A percentile compares a stretch with the other conserved stretches of the same genome.
phyloP scores from a whole-genome alignment of 2,113 vertebrate species.

The Hydropotes inermis region DNA sequence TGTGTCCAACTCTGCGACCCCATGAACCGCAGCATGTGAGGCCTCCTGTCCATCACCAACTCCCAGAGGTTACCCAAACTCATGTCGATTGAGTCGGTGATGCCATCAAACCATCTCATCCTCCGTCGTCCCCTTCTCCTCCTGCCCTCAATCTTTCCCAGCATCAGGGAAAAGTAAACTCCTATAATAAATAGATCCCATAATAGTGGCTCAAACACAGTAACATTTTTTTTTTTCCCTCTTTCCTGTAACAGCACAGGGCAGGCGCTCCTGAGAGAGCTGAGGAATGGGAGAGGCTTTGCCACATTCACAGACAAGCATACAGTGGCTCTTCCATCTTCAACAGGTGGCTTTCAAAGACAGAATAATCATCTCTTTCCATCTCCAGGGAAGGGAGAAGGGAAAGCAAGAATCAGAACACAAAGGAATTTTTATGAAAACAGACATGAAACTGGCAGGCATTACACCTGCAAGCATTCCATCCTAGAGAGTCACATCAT shows the following conservation, averaged over 20 bases:
- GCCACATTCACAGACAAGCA: neutral
- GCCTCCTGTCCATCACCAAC: neutral
- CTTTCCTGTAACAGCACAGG: neutral
- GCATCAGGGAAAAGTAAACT: neutral
- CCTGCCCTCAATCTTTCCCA: neutral
- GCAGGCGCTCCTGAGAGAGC: neutral
- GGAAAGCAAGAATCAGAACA: neutral
- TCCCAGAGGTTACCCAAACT: neutral
- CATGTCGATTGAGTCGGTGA: neutral
- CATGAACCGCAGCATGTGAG: neutral
- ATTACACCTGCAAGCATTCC: neutral
- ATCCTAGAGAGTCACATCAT: neutral
- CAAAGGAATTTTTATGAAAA: neutral
- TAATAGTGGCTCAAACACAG: neutral
- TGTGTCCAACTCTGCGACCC: accelerated
- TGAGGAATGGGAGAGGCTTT: neutral
- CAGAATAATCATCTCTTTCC: neutral
- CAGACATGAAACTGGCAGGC: neutral
- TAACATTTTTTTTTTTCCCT: neutral
- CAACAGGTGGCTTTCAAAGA: neutral
- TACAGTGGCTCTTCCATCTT: neutral
- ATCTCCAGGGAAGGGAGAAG: neutral
- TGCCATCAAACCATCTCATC: neutral
- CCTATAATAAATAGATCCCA: neutral
- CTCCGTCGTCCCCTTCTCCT: neutral